A percentile compares a stretch with the other conserved stretches of the same genome.
phyloP scores from a whole-genome alignment of 2,888 invertebrate genomes.

The Cantharis rustica region DNA sequence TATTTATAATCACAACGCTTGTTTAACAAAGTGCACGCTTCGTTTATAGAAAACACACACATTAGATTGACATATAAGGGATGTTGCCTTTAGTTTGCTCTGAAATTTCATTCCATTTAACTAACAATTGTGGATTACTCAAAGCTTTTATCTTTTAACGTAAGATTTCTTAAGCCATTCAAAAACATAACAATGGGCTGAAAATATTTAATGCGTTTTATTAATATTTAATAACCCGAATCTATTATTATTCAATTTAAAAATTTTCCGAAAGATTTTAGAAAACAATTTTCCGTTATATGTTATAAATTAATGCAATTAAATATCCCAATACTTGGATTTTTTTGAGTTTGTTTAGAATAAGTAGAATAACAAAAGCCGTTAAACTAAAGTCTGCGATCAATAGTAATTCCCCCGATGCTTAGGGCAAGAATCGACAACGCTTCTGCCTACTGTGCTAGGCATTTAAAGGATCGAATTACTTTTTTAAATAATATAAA shows the following conservation, averaged over 20 bases:
- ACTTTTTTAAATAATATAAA: background rate
- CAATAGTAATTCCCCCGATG: background rate
- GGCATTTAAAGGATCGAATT: background rate
- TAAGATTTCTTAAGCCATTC: background rate
- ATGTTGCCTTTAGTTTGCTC: background rate
- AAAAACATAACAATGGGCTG: background rate
- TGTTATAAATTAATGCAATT: background rate
- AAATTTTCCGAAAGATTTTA: background rate
- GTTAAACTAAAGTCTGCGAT: background rate
- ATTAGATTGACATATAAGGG: slow-evolving; percentile 1
- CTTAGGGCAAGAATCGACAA: background rate
- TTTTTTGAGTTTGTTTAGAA: background rate
- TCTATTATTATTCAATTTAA: background rate
- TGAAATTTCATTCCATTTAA: slow-evolving; percentile 6
- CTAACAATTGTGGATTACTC: background rate
- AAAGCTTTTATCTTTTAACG: background rate
- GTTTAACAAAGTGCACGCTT: slow-evolving; percentile 13
- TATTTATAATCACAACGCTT: slow-evolving; percentile 2
- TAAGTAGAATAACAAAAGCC: background rate
- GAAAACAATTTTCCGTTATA: background rate
- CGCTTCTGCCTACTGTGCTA: background rate
- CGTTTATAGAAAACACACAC: background rate
- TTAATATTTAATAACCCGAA: background rate
- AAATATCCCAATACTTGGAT: background rate
- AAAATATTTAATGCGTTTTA: background rate